Evolutionary conservation across 2,113 vertebrate genomes (phyloP).

Genomic region (Pteruthius melanotis): DNA sequence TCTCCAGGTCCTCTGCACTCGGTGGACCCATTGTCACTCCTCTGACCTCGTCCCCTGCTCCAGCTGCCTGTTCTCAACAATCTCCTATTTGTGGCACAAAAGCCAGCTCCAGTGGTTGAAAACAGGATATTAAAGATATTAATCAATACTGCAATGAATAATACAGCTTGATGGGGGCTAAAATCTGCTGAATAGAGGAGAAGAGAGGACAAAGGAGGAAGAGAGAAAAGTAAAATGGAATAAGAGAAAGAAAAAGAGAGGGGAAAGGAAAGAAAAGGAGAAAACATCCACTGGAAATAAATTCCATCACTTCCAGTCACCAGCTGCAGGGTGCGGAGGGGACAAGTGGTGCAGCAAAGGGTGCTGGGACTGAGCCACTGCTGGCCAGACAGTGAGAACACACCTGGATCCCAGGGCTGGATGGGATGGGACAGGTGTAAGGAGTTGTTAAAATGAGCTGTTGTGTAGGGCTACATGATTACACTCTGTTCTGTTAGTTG

Average conservation of each 20-base stretch:
- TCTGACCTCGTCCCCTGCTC: neutral
- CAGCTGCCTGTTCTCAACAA: fast-evolving
- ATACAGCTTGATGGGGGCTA: neutral
- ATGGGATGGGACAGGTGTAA: neutral
- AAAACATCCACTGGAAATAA: neutral
- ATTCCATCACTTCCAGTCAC: neutral
- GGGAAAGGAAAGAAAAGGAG: neutral
- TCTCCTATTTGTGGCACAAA: neutral
- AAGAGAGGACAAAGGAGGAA: neutral
- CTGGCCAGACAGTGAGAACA: neutral
- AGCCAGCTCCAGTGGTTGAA: neutral
- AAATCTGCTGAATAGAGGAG: neutral
- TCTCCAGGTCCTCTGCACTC: neutral
- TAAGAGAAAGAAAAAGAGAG: neutral
- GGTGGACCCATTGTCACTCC: neutral
- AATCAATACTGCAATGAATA: neutral
- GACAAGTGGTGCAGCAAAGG: fast-evolving
- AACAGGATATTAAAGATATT: conserved; percentile 39
- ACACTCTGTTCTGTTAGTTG: neutral
- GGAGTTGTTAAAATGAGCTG: neutral
- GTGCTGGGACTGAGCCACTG: neutral
- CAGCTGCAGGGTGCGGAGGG: neutral
- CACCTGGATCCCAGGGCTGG: too few relatives aligned
- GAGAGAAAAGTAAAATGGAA: neutral
- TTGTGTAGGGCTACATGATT: fast-evolving